Evolutionary conservation across 1,140 invertebrate species (phyloP).

Genomic region (Panonychus citri): DNA sequence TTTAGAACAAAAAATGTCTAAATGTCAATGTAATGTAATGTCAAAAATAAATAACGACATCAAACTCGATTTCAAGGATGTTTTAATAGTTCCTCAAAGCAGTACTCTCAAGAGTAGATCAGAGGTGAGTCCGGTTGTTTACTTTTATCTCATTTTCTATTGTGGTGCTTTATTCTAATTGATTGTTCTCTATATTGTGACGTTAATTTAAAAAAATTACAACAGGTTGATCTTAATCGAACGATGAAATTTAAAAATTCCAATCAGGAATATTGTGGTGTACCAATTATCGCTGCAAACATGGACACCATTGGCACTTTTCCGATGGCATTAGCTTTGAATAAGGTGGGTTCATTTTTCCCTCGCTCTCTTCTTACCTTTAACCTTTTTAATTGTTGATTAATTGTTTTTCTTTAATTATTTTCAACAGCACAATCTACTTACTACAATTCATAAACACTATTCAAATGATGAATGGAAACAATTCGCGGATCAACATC

Average conservation of each 20-base stretch:
- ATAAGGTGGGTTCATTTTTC: slow-evolving; percentile 41
- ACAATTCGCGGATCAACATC: slow-evolving; percentile 46
- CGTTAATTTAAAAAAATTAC: too few species aligned
- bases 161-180: neutral
- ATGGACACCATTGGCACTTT: slow-evolving; percentile 91
- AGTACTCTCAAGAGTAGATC: slow-evolving; percentile 67
- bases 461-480: slow-evolving; percentile 64
- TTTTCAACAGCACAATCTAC: slow-evolving; percentile 49
- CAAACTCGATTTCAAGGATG: slow-evolving; percentile 11
- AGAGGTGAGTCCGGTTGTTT: slow-evolving; percentile 42
- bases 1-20: neutral
- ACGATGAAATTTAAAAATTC: slow-evolving; percentile 74
- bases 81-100: slow-evolving; percentile 45
- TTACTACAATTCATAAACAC: slow-evolving; percentile 80
- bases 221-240: slow-evolving; percentile 58
- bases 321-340: slow-evolving; percentile 66
- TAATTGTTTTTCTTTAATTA: slow-evolving; percentile 15
- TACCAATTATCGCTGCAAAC: slow-evolving; percentile 82
- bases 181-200: too few species aligned
- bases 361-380: neutral
- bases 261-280: slow-evolving; percentile 52
- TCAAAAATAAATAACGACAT: slow-evolving; percentile 9
- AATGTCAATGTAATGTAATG: too few species aligned
- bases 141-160: neutral
- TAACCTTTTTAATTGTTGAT: slow-evolving; percentile 5